phyloP scores from a whole-genome alignment of 2,113 vertebrate genomes.

The Ochotona princeps region DNA sequence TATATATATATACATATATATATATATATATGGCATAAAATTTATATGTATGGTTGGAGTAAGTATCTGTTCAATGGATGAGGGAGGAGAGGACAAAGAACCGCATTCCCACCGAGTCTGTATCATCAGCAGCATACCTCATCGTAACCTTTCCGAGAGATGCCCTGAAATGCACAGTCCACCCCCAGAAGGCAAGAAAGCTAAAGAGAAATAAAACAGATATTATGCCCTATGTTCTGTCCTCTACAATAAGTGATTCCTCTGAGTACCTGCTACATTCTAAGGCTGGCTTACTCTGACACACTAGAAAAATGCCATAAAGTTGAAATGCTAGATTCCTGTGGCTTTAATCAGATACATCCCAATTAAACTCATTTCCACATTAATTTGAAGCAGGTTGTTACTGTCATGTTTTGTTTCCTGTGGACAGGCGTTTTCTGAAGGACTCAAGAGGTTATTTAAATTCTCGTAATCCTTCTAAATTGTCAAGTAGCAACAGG shows the following conservation, averaged over 20 bases:
- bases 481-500: not conserved
- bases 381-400: not conserved
- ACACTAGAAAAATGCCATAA: not conserved
- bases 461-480: not conserved
- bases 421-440: not conserved
- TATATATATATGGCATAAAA: not conserved
- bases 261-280: not conserved
- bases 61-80: not conserved
- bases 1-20: too few species aligned
- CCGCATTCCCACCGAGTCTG: not conserved
- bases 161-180: too few species aligned
- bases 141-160: not conserved
- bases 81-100: not conserved
- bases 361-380: not conserved
- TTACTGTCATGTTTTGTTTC: not conserved
- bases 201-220: not conserved
- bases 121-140: not conserved
- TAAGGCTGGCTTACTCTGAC: not conserved
- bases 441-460: not conserved
- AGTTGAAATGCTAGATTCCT: not conserved
- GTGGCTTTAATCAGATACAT: not conserved
- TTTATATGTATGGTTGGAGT: not conserved
- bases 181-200: not conserved
- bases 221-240: not conserved
- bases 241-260: not conserved